These are phyloP conservation scores for Ypsolopha sequella DNA, from an alignment of 2,888 invertebrate species.

Conservation along the genomic window DNA sequence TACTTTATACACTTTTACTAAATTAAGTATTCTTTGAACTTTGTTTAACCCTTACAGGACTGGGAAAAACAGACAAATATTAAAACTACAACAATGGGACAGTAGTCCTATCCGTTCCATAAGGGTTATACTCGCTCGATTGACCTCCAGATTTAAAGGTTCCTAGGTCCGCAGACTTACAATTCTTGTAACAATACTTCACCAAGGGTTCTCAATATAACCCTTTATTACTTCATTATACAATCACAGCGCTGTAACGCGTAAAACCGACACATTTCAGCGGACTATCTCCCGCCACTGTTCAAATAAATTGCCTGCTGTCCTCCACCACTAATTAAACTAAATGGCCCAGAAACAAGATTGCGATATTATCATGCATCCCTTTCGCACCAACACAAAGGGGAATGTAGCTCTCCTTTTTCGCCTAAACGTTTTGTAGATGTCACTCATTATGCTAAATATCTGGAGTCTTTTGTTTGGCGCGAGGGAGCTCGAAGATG, in stretches of 20 bases:
- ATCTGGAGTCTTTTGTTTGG: conserved; percentile 54
- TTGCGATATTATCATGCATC: conserved; percentile 67
- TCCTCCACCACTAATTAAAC: conserved; percentile 67
- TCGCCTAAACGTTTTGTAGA: conserved; percentile 56
- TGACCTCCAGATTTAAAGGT: no score
- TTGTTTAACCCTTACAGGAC: no score
- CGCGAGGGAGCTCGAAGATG: conserved; percentile 30
- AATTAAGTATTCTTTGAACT: no score
- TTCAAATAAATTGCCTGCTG: conserved; percentile 52
- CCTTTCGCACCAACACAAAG: conserved; percentile 14
- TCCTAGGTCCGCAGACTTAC: no score
- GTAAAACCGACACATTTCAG: conserved; percentile 25
- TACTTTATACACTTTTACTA: no score
- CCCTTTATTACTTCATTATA: neutral
- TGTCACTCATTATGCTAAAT: conserved; percentile 71
- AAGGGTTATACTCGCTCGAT: no score
- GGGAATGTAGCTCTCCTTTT: conserved; percentile 25
- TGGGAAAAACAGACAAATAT: no score
- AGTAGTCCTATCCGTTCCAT: no score
- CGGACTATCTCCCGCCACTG: conserved; percentile 42
- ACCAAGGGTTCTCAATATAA: no score
- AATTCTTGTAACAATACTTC: no score
- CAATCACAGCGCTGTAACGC: conserved; percentile 10
- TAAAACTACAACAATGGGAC: no score
- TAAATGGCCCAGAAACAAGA: conserved; percentile 72